These are phyloP conservation scores for Smutsia gigantea DNA, from an alignment of 2,797 vertebrate species.

Conservation along the genomic window DNA sequence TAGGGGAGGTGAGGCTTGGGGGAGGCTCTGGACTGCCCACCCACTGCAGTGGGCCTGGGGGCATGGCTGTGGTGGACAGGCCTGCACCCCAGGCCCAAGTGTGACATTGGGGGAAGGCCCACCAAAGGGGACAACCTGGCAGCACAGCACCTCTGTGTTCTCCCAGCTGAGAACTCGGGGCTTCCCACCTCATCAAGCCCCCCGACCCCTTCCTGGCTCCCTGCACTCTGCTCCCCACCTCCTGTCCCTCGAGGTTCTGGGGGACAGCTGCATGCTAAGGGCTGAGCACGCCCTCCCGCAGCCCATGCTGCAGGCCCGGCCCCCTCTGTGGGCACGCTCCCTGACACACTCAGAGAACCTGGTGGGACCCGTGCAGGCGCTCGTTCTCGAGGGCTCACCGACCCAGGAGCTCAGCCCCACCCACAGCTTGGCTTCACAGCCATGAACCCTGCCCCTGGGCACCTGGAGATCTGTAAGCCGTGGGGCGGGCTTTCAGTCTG, in stretches of 20 bases:
- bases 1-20: accelerated
- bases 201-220: accelerated
- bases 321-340: accelerated
- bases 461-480: accelerated
- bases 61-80: accelerated
- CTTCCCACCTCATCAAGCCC: no score
- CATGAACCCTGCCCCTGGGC: not conserved
- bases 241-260: not conserved
- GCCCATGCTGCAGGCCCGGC: not conserved
- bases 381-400: accelerated
- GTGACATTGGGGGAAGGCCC: no score
- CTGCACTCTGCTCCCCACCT: accelerated
- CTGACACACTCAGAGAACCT: accelerated
- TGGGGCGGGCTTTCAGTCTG: accelerated
- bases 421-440: not conserved
- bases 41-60: accelerated
- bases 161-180: accelerated
- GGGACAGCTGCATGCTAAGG: no score
- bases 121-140: no score
- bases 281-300: not conserved
- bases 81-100: accelerated
- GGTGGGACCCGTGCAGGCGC: no score
- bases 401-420: accelerated
- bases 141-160: no score
- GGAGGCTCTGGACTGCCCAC: accelerated